A percentile compares a stretch with the other conserved stretches of the same genome.
phyloP scores from a whole-genome alignment of 1,140 invertebrate species.

The Pseudoatta argentina region DNA sequence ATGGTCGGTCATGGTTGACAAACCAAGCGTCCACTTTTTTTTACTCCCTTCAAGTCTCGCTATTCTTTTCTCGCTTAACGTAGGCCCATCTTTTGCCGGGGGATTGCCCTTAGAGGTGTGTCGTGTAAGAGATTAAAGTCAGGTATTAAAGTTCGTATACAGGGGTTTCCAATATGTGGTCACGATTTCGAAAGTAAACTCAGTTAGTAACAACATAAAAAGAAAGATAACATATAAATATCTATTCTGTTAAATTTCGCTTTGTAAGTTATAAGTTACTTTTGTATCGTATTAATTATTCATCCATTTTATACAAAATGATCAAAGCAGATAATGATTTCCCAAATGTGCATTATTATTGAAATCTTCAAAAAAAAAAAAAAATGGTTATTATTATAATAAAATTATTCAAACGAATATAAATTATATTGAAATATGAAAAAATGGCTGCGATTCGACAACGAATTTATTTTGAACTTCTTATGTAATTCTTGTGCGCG shows the following conservation, averaged over 20 bases:
- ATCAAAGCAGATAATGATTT: background rate
- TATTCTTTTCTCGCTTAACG: constrained; percentile 69
- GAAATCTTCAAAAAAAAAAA: background rate
- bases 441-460: background rate
- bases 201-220: background rate
- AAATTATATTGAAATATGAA: background rate
- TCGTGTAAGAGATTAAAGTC: constrained; percentile 38
- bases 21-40: constrained; percentile 81
- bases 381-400: background rate
- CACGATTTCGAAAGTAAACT: constrained; percentile 15
- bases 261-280: background rate
- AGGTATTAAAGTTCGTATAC: constrained; percentile 2
- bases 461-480: background rate
- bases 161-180: background rate
- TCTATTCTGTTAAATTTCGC: background rate
- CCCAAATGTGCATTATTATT: background rate
- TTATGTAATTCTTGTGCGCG: background rate
- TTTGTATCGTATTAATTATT: background rate
- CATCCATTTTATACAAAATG: background rate
- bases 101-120: constrained; percentile 19
- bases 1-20: constrained; percentile 82
- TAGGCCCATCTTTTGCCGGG: constrained; percentile 63
- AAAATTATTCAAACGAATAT: background rate
- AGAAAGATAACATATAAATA: background rate
- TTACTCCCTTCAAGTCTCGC: constrained; percentile 75